Evolutionary conservation across 2,113 vertebrate genomes (phyloP), one percentile per base, ranked within the genome.

Genomic region (Stictonetta naevosa): DNA sequence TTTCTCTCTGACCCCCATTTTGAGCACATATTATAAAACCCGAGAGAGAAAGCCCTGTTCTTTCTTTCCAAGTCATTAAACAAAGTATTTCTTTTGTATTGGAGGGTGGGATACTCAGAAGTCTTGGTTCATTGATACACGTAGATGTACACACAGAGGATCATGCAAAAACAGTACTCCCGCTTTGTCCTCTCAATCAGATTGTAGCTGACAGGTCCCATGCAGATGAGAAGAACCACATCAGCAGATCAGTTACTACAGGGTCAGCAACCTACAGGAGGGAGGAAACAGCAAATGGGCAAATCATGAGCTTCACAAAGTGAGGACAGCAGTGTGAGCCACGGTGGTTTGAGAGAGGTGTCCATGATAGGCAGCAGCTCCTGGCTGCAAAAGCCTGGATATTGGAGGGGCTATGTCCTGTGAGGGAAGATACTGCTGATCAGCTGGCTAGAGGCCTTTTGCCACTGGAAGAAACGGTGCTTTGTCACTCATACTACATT

Each of bases 391-490:
- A 71, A 42, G 16, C 64, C 60, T 66, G 66, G 66, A 71, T 15
- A 20, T 7, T 34, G 40, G 34, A 66, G 42, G n/a, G 31, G 38
- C 38, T 10, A 4, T 4, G 2, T 59, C 38, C 53, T 36, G 16
- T 50, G 17, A 80, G n/a, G 16, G 48, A 84, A 77, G 21, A 29
- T 22, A 48, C 22, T 28, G 10, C 8, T 5, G 2, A 33, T 23
- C 56, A 44, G 22, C 13, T 33, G 21, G 15, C 73, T 48, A 50
- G 46, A 22, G 83, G 26, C 58, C 28, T 72, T 14, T 60, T 0
- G 0, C 31, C 48, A 42, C 73, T 46, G 2, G 3, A 23, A 81
- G 17, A 20, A 62, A 14, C 40, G 36, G 53, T 3, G 0, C 19
- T n/a, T 42, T 84, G 46, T 62, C 26, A 67, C 6, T 12, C 10